Percentiles rank a stretch among this genome's conserved stretches.
Evolutionary conservation across 2,113 vertebrate species (phyloP).

Genomic region (Panurus biarmicus): DNA sequence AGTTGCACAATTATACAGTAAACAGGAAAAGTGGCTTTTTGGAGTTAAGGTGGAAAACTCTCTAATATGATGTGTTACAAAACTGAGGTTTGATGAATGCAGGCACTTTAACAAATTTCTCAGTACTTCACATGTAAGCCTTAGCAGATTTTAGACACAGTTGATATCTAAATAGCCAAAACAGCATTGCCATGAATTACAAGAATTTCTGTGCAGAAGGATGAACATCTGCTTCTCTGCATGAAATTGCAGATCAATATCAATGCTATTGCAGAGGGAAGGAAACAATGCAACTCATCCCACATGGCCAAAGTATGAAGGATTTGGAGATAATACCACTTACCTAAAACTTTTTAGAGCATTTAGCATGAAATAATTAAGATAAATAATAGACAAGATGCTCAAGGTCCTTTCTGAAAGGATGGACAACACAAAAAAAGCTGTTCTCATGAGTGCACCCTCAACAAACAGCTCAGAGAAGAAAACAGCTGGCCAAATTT

Average conservation of each 20-base stretch:
- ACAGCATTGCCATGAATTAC: background rate
- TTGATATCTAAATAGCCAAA: background rate
- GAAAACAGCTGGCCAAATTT: background rate
- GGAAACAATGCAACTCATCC: background rate
- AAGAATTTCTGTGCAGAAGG: background rate
- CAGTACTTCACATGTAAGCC: background rate
- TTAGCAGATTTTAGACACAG: background rate
- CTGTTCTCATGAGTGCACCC: background rate
- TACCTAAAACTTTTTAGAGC: background rate
- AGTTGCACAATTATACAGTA: background rate
- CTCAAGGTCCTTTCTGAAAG: background rate
- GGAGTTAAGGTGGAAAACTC: background rate
- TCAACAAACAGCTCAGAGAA: background rate
- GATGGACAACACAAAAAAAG: background rate
- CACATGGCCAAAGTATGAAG: background rate
- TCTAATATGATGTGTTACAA: background rate
- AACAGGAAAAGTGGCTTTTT: background rate
- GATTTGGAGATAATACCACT: background rate
- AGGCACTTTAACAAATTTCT: background rate
- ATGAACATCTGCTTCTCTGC: background rate
- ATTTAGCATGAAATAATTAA: background rate
- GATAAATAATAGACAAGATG: background rate
- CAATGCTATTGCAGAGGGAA: background rate
- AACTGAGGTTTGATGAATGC: background rate
- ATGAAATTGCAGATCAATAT: background rate